Conservation (phyloP, 2,888 invertebrate species). For the Nemoura dubitans region DNA sequence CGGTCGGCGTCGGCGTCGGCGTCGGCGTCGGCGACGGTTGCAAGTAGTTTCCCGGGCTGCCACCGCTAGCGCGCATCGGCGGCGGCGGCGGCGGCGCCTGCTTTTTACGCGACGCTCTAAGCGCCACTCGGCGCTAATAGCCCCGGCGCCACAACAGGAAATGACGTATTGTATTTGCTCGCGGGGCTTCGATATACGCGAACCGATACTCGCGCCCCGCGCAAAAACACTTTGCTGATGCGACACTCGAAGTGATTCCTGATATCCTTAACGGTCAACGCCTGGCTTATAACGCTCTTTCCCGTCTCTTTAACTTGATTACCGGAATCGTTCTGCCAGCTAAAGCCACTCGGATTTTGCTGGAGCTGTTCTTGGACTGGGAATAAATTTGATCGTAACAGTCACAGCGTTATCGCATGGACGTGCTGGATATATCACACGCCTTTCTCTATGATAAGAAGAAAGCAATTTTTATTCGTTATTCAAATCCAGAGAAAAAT, state of each 20-base stretch:
- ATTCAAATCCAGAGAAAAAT: constrained; percentile 15
- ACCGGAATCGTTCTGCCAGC: background rate
- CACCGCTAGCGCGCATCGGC: background rate
- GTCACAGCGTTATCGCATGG: background rate
- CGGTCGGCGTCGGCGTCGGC: background rate
- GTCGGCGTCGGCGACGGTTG: background rate
- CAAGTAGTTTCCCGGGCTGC: constrained; percentile 12
- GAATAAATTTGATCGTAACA: background rate
- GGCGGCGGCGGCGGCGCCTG: constrained; percentile 8
- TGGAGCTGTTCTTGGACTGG: background rate
- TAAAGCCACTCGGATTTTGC: background rate
- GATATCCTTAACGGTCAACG: background rate
- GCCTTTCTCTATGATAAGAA: background rate
- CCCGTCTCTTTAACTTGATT: background rate
- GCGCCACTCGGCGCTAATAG: constrained; percentile 40
- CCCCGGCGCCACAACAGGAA: constrained; percentile 40
- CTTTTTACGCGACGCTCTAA: background rate
- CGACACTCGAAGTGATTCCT: constrained; percentile 32
- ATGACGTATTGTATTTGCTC: constrained; percentile 39
- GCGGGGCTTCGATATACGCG: background rate
- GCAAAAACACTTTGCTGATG: background rate
- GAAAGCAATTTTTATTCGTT: background rate
- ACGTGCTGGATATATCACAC: background rate
- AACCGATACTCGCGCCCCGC: background rate
- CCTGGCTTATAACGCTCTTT: background rate